A percentile compares a stretch with the other conserved stretches of the same genome.
Conservation (phyloP, 37 sponge, comb jelly and placozoan species). For the Cliona cf. orientalis region DNA sequence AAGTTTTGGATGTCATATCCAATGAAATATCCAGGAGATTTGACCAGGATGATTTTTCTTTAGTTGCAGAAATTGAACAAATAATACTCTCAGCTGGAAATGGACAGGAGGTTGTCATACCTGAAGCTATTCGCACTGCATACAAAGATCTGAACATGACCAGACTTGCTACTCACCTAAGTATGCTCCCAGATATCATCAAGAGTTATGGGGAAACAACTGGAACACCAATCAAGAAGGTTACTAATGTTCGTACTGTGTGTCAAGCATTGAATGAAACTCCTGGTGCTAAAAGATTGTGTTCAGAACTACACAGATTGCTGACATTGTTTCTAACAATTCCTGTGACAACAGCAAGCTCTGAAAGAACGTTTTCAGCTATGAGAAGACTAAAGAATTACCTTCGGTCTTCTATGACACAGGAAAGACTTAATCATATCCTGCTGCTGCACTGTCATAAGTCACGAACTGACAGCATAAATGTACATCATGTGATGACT, state of each 20-base stretch:
- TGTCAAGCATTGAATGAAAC: constrained; percentile 5
- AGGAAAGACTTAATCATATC: constrained; percentile 16
- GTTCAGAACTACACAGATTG: constrained; percentile 32
- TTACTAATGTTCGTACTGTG: constrained; percentile 32
- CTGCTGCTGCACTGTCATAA: constrained; percentile 22
- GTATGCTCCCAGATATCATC: constrained; percentile 4
- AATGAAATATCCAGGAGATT: constrained; percentile 40
- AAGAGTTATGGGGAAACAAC: neutral
- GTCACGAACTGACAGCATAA: constrained; percentile 10
- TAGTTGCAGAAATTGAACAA: neutral
- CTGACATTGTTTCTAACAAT: constrained; percentile 27
- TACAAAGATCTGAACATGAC: neutral
- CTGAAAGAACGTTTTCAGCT: constrained; percentile 53
- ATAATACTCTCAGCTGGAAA: neutral
- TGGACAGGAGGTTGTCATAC: neutral
- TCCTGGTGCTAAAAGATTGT: constrained; percentile 1
- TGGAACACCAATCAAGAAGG: neutral
- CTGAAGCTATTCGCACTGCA: neutral
- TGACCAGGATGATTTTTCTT: constrained; percentile 16
- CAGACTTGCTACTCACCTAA: neutral
- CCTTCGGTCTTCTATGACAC: constrained; percentile 42
- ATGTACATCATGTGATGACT: constrained; percentile 4
- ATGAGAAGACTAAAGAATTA: constrained; percentile 32
- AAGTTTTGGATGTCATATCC: constrained; percentile 13
- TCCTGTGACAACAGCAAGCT: constrained; percentile 48